Base-by-base conservation (phyloP, 1,140 invertebrate genomes). In the Episyrphus balteatus region DNA sequence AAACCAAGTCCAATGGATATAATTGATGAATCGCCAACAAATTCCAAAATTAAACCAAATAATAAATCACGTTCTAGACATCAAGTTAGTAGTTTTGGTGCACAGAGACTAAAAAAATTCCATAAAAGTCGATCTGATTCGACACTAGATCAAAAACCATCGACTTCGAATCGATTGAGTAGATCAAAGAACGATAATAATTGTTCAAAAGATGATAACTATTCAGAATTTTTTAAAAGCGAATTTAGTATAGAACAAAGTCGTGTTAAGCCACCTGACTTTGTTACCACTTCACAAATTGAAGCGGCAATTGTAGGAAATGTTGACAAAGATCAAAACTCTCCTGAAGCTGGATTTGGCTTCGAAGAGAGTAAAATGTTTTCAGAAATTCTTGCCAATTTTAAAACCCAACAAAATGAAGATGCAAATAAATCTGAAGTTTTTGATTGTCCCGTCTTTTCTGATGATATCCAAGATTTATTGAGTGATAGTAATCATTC, bases 171-270 rank as follows among this genome's bases (percentile, higher is more conserved):
- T 9, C 14, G n/a, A 14, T 34, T 42, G 8, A 8, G 37, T 14
- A 51, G 51, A 17, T 31, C 21, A 2, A 56, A 38, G 33, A 12
- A 21, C n/a, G 17, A 21, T 32, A 40, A 40, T 1, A 21, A 41
- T 26, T 26, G 21, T 26, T 26, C 21, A 5, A 26, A 26, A 8
- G 30, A n/a, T 14, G 46, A 55, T 3, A 51, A 51, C 31, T 55
- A 55, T 37, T 56, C 59, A 0, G 52, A 65, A 2, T 58, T 56
- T 7, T 65, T 65, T 10, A 42, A 43, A 9, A 58, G 57, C 36
- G 58, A 61, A 1, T 65, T 65, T 30, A 44, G 32, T 32, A 40
- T 19, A 42, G 26, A 18, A 17, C 12, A 44, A 44, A 2, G 34
- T 21, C 8, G 9, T 1, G 0, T 13, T 9, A 31, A 42, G 5